Percentiles rank a stretch among this genome's conserved stretches.
phyloP scores from a whole-genome alignment of 2,797 vertebrate genomes.

The Botia almorhae region DNA sequence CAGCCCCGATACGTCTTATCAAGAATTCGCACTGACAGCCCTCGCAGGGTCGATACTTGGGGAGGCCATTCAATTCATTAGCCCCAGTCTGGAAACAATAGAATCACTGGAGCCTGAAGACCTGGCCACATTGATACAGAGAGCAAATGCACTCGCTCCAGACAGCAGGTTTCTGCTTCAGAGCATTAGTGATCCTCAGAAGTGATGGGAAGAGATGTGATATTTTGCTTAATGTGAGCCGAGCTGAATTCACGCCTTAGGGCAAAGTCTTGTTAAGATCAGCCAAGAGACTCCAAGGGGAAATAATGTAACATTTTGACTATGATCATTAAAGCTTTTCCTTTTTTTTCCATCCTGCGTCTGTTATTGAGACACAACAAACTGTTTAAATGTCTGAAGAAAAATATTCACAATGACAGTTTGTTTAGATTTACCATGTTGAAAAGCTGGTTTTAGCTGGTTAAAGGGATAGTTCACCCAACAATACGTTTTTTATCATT shows the following conservation, averaged over 20 bases:
- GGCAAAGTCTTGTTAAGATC: slow-evolving; percentile 32
- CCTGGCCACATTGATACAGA: slow-evolving; percentile 45
- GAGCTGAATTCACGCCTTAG: slow-evolving; percentile 31
- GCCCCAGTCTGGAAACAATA: slow-evolving; percentile 52
- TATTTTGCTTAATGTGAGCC: slow-evolving; percentile 45
- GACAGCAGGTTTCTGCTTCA: slow-evolving; percentile 45
- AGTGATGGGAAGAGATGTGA: slow-evolving; percentile 24
- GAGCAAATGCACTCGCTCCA: slow-evolving; percentile 39
- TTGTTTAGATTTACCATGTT: too few species aligned
- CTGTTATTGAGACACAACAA: slow-evolving; percentile 2
- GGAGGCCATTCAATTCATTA: slow-evolving; percentile 71
- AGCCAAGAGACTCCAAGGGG: slow-evolving; percentile 37
- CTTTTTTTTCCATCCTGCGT: slow-evolving; percentile 4
- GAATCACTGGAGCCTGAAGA: slow-evolving; percentile 46
- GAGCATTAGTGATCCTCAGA: slow-evolving; percentile 35
- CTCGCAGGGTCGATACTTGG: slow-evolving; percentile 65
- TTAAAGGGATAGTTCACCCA: too few species aligned
- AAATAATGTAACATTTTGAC: slow-evolving; percentile 39
- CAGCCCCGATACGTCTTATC: slow-evolving; percentile 66
- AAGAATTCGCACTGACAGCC: slow-evolving; percentile 65
- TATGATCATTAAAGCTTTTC: slow-evolving; percentile 40
- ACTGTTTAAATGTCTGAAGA: slow-evolving; percentile 9
- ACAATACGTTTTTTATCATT: too few species aligned
- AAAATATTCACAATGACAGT: too few species aligned
- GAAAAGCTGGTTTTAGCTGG: too few species aligned